These are phyloP conservation scores for Tachyglossus aculeatus DNA, from an alignment of 2,797 vertebrate genomes.

Conservation along the genomic window DNA sequence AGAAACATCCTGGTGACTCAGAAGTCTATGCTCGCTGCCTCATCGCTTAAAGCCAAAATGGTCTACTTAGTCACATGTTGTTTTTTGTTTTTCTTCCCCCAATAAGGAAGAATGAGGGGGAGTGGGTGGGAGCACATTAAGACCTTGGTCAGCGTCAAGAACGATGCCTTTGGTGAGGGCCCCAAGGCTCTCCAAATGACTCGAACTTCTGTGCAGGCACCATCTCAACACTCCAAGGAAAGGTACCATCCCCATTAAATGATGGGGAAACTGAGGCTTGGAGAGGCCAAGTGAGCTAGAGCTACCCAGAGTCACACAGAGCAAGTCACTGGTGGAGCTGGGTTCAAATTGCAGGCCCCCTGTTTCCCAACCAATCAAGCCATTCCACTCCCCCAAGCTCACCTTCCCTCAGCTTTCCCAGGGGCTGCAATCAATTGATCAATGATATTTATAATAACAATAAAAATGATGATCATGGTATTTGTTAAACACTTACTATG, in stretches of 20 bases:
- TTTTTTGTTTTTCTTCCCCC: no score
- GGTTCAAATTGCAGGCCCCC: background rate
- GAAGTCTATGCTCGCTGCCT: no score
- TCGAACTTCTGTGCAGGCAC: no score
- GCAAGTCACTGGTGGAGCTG: background rate
- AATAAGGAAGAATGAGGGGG: no score
- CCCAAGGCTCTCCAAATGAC: background rate
- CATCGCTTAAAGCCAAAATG: background rate
- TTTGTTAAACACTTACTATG: no score
- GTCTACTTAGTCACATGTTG: background rate
- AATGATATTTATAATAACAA: no score
- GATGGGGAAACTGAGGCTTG: background rate
- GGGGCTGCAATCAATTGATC: no score
- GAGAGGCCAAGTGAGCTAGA: slow-evolving; percentile 19
- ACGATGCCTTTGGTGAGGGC: background rate
- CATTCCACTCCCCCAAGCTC: background rate
- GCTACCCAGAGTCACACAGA: background rate
- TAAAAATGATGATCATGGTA: no score
- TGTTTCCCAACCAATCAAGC: no score
- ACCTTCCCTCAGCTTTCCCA: background rate
- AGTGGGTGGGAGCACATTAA: background rate
- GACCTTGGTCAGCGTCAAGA: background rate
- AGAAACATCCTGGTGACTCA: no score
- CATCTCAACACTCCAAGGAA: no score
- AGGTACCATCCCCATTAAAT: background rate